Percentiles rank a stretch among this genome's conserved stretches.
Evolutionary conservation across 2,888 invertebrate species (phyloP).

Genomic region (Chloroclysta siterata): DNA sequence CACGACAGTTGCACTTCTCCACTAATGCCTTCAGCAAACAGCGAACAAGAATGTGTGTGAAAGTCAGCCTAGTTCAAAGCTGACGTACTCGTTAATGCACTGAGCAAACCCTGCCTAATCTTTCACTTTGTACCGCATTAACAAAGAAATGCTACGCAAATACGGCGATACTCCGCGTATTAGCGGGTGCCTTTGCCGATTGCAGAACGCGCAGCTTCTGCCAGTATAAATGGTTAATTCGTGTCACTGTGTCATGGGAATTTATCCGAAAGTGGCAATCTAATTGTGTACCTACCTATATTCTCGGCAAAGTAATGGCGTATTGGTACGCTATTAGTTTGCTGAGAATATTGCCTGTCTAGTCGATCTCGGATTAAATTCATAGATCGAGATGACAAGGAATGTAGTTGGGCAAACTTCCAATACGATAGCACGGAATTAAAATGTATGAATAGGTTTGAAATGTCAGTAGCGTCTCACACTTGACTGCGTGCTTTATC

Average conservation of each 20-base stretch:
- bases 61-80: conserved; percentile 74
- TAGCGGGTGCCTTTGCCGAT: conserved; percentile 62
- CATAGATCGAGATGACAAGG: conserved; percentile 36
- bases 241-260: conserved; percentile 65
- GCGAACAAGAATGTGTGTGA: conserved; percentile 68
- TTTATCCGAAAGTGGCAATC: conserved; percentile 33
- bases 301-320: too few relatives aligned
- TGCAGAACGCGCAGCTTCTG: conserved; percentile 52
- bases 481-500: conserved; percentile 39
- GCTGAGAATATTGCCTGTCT: conserved; percentile 24
- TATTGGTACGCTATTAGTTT: conserved; percentile 11
- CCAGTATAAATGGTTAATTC: conserved; percentile 46
- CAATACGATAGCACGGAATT: conserved; percentile 43
- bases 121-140: conserved; percentile 80
- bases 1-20: conserved; percentile 69
- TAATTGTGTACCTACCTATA: conserved; percentile 20
- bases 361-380: conserved; percentile 31
- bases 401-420: conserved; percentile 41
- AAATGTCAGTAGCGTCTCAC: conserved; percentile 60
- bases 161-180: conserved; percentile 60
- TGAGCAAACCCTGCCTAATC: conserved; percentile 75
- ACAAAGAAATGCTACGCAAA: conserved; percentile 71
- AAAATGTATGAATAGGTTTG: conserved; percentile 52
- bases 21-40: conserved; percentile 71
- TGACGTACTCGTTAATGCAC: conserved; percentile 67